phyloP scores from a whole-genome alignment of 2,888 invertebrate species.

The Clistopyga incitator region DNA sequence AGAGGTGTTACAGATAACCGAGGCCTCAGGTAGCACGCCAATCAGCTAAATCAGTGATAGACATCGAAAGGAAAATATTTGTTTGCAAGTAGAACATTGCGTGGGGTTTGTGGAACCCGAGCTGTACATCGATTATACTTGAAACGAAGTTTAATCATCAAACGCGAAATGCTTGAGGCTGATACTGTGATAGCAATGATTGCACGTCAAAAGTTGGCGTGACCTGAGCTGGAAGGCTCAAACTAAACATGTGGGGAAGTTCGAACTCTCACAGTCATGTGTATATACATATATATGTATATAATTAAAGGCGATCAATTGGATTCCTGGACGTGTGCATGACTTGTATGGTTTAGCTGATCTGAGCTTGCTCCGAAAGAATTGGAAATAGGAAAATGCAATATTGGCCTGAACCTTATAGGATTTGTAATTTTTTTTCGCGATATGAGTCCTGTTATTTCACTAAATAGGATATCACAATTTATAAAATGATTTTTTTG shows the following conservation, averaged over 20 bases:
- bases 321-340: constrained; percentile 20
- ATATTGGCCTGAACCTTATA: not conserved
- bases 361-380: not conserved
- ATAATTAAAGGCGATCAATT: constrained; percentile 27
- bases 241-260: constrained; percentile 10
- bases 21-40: constrained; percentile 12
- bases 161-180: constrained; percentile 28
- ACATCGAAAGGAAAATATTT: constrained; percentile 41
- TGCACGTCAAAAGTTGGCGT: constrained; percentile 66
- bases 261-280: constrained; percentile 1
- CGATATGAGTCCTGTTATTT: too few relatives aligned
- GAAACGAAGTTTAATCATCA: constrained; percentile 50
- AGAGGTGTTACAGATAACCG: constrained; percentile 3
- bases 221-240: constrained; percentile 1
- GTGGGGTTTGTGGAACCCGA: not conserved
- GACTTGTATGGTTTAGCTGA: not conserved
- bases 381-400: constrained; percentile 22
- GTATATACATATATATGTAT: not conserved
- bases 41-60: constrained; percentile 26
- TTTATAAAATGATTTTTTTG: too few relatives aligned
- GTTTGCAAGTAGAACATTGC: constrained; percentile 58
- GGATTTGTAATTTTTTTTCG: too few relatives aligned
- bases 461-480: too few relatives aligned
- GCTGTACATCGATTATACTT: constrained; percentile 53
- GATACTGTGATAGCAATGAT: constrained; percentile 65